Evolutionary conservation across 2,113 vertebrate genomes (phyloP).

Genomic region (Camelus bactrianus): DNA sequence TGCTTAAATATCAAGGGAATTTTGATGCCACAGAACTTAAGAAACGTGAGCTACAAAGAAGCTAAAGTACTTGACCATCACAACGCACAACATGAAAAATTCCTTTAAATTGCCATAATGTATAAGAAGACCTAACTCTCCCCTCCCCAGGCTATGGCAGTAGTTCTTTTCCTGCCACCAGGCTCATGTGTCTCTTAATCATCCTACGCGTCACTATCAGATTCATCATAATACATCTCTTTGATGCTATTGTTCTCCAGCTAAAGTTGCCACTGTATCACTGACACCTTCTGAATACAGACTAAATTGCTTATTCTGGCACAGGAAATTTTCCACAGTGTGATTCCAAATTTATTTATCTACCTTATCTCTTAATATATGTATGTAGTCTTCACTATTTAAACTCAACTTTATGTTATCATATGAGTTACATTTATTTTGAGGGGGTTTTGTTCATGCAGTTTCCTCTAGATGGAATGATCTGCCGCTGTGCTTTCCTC

Average conservation of each 20-base stretch:
- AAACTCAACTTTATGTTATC: conserved; percentile 4
- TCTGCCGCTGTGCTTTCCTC: background rate
- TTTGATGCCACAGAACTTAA: background rate
- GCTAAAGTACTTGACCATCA: background rate
- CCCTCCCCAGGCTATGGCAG: background rate
- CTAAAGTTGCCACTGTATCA: background rate
- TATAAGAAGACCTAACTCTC: background rate
- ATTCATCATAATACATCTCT: background rate
- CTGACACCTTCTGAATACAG: background rate
- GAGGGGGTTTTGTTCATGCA: background rate
- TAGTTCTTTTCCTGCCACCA: background rate
- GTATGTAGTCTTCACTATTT: background rate
- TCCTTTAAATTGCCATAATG: background rate
- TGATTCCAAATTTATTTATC: background rate
- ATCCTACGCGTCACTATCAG: background rate
- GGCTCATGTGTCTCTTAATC: background rate
- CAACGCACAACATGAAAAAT: background rate
- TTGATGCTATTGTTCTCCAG: conserved; percentile 51
- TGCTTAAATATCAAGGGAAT: background rate
- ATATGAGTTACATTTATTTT: conserved; percentile 15
- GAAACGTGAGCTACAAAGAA: background rate
- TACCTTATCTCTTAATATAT: background rate
- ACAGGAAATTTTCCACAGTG: conserved; percentile 24
- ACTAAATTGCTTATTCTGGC: conserved; percentile 49
- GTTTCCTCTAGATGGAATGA: background rate